Evolutionary conservation across 2,888 invertebrate genomes (phyloP), one percentile per base, ranked within the genome.

Genomic region (Acleris holmiana): DNA sequence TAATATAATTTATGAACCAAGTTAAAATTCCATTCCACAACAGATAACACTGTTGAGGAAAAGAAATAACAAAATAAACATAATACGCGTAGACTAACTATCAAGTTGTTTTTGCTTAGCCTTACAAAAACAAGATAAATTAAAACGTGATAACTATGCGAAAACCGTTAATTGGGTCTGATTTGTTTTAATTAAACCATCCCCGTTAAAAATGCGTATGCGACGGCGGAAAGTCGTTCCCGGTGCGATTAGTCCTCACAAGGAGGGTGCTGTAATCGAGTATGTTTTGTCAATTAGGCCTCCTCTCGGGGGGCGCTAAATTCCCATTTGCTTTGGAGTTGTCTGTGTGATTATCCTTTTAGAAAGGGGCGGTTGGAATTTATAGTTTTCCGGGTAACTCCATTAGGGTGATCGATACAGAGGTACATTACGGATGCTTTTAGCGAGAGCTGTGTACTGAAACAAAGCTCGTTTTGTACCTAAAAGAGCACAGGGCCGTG

Each of bases 301-400:
- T 77, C 71, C 83, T 73, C 83, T 73, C 75, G 70, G 82, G 86
- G 66, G 85, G 79, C 81, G 79, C 82, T 89, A 85, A 84, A 87
- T 88, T 84, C 84, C 84, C 85, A 88, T 89, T 88, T 84, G 79
- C 80, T 77, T 71, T 77, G 74, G 80, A 83, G 79, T 82, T 83
- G 85, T 81, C 84, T 83, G 79, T 82, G 83, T 84, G 88, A 89
- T 89, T 87, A 88, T 87, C 86, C 86, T 84, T 84, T 88, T 85
- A 86, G 84, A 81, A 83, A 80, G 85, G 86, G 86, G 80, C 79
- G 76, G 72, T 76, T 69, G 72, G 76, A 85, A 89, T 88, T 89
- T 89, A 89, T 88, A 84, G 87, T 86, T 86, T 82, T 84, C 82
- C 83, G 80, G 83, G 84, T 83, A 79, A 81, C 80, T 83, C 84